Evolutionary conservation across 2,113 vertebrate species (phyloP).

Genomic region (Lipophrys pholis): DNA sequence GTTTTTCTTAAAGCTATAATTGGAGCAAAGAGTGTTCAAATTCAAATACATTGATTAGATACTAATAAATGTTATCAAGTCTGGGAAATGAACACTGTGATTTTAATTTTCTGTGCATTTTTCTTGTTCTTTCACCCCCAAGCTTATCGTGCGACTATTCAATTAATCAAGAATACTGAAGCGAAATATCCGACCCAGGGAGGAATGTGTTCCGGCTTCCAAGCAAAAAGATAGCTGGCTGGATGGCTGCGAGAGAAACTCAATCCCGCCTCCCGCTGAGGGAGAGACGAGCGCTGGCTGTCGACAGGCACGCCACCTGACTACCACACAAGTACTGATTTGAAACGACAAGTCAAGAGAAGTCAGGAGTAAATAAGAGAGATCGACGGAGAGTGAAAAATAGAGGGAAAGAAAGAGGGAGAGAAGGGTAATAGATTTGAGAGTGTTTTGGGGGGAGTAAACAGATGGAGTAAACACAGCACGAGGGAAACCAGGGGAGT

Average conservation of each 20-base stretch:
- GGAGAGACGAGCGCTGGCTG: constrained; percentile 60
- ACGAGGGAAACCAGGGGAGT: constrained; percentile 76
- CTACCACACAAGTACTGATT: constrained; percentile 70
- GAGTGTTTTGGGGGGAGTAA: constrained; percentile 72
- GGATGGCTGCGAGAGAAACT: constrained; percentile 65
- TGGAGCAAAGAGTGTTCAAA: no score
- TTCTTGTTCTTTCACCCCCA: constrained; percentile 1
- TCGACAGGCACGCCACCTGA: constrained; percentile 67
- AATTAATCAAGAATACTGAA: constrained; percentile 35
- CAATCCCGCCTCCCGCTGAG: constrained; percentile 72
- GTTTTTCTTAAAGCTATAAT: no score
- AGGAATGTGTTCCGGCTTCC: constrained; percentile 33
- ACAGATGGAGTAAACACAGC: constrained; percentile 81
- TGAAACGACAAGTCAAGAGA: constrained; percentile 74
- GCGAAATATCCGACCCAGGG: neutral
- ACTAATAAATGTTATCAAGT: no score
- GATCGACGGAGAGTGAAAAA: constrained; percentile 65
- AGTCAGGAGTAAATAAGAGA: constrained; percentile 76
- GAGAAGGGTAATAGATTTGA: constrained; percentile 71
- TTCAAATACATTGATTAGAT: no score
- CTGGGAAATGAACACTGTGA: neutral
- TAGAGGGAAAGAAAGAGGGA: constrained; percentile 41
- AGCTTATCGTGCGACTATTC: constrained; percentile 1
- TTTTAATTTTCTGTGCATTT: neutral
- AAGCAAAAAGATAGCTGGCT: constrained; percentile 47